phyloP scores from a whole-genome alignment of 2,888 invertebrate species.

The Leptopilina syphax region DNA sequence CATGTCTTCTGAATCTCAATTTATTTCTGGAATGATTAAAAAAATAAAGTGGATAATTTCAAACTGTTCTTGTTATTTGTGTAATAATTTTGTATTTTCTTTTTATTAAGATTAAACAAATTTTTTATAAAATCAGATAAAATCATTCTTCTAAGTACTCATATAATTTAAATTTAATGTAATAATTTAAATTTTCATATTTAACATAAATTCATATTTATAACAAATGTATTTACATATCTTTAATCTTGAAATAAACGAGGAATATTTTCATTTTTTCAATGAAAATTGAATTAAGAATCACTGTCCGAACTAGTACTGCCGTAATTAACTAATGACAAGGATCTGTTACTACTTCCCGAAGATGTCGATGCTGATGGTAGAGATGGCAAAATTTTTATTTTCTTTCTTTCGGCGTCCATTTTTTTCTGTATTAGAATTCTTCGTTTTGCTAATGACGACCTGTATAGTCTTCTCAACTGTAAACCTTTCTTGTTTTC shows the following conservation, averaged over 20 bases:
- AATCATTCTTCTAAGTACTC: too few relatives aligned
- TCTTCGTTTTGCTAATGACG: slow-evolving; percentile 60
- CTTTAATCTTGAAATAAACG: neutral
- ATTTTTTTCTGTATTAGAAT: slow-evolving; percentile 50
- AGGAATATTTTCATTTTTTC: neutral
- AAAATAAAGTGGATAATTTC: neutral
- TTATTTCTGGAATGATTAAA: neutral
- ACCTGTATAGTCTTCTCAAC: slow-evolving; percentile 63
- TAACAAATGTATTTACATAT: neutral
- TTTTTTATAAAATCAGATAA: too few relatives aligned
- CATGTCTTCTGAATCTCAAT: slow-evolving; percentile 3
- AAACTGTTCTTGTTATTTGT: neutral
- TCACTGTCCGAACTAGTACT: slow-evolving; percentile 73
- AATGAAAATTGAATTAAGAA: slow-evolving; percentile 54
- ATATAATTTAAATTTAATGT: too few relatives aligned
- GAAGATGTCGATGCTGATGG: slow-evolving; percentile 58
- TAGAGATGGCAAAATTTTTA: slow-evolving; percentile 45
- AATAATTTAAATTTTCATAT: neutral
- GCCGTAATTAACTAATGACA: slow-evolving; percentile 71
- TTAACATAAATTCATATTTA: neutral
- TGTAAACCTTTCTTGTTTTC: slow-evolving; percentile 53
- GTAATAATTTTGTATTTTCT: neutral
- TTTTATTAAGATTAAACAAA: too few relatives aligned
- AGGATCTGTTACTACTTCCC: slow-evolving; percentile 39
- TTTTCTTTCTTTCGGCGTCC: slow-evolving; percentile 48